A percentile compares a stretch with the other conserved stretches of the same genome.
Conservation (phyloP, 2,888 invertebrate genomes). For the Napeogenes sylphis region DNA sequence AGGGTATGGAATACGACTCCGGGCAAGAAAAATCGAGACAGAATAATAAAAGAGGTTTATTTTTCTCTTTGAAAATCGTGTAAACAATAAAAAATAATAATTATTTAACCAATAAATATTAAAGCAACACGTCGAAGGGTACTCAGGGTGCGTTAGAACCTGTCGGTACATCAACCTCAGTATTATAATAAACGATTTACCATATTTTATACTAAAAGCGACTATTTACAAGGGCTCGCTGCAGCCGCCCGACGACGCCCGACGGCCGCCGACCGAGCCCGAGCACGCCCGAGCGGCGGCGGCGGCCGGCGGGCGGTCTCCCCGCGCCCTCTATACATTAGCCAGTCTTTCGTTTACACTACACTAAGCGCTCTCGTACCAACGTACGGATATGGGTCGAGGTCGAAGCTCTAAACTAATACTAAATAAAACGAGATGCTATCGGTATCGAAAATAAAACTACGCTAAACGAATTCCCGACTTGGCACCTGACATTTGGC, state of each 20-base stretch:
- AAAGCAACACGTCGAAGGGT: conserved; percentile 15
- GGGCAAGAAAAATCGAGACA: neutral
- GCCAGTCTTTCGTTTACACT: conserved; percentile 76
- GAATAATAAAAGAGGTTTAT: neutral
- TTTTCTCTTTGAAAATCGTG: neutral
- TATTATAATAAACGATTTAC: conserved; percentile 39
- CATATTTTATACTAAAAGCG: conserved; percentile 64
- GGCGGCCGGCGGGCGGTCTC: neutral
- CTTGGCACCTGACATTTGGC: conserved; percentile 72
- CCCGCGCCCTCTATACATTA: conserved; percentile 53
- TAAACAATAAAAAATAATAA: conserved; percentile 15
- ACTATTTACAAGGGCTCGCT: conserved; percentile 69
- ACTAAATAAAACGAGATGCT: conserved; percentile 9
- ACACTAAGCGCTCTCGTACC: conserved; percentile 40
- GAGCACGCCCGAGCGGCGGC: too few species aligned
- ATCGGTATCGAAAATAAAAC: neutral
- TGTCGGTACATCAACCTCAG: conserved; percentile 27
- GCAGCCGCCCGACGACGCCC: conserved; percentile 24
- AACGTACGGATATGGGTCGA: conserved; percentile 20
- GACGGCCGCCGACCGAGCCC: neutral
- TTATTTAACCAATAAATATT: conserved; percentile 25
- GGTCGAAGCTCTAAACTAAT: conserved; percentile 13
- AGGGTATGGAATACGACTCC: neutral
- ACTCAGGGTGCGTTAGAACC: conserved; percentile 15
- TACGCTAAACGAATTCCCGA: conserved; percentile 13